Conservation (phyloP, 1,140 invertebrate genomes). For the Drosophila tani region DNA sequence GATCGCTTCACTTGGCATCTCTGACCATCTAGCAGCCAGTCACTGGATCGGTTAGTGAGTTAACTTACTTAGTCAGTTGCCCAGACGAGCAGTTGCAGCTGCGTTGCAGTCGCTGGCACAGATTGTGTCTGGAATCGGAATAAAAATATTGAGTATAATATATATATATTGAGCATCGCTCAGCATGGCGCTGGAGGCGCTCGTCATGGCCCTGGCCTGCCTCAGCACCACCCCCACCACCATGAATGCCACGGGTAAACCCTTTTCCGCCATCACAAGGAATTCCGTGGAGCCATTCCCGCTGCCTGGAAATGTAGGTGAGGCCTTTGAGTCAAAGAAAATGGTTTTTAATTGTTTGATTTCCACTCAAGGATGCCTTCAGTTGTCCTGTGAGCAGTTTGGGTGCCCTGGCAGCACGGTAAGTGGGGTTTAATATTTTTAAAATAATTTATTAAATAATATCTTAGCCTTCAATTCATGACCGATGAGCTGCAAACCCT, state of each 20-base stretch:
- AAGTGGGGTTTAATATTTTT: background rate
- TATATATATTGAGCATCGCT: too few relatives aligned
- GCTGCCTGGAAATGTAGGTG: constrained; percentile 47
- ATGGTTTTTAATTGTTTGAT: background rate
- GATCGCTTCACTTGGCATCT: constrained; percentile 27
- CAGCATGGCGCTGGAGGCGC: constrained; percentile 58
- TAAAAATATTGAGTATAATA: too few relatives aligned
- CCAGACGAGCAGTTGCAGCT: constrained; percentile 15
- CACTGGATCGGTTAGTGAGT: constrained; percentile 6
- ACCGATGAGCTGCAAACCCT: constrained; percentile 42
- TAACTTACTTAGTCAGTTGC: constrained; percentile 19
- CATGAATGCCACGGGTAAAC: constrained; percentile 13
- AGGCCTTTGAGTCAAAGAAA: background rate
- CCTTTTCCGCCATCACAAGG: constrained; percentile 38
- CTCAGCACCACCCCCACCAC: constrained; percentile 52
- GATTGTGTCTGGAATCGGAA: background rate
- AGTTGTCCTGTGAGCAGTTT: constrained; percentile 53
- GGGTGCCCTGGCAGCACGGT: constrained; percentile 52
- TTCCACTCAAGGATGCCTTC: background rate
- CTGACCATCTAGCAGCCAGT: constrained; percentile 3
- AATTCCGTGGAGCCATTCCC: constrained; percentile 53
- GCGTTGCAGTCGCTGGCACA: constrained; percentile 36
- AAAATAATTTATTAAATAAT: too few relatives aligned
- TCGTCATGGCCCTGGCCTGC: constrained; percentile 69
- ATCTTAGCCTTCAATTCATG: constrained; percentile 47